phyloP scores from a whole-genome alignment of 2,888 invertebrate species.

The Augiades crinisus region DNA sequence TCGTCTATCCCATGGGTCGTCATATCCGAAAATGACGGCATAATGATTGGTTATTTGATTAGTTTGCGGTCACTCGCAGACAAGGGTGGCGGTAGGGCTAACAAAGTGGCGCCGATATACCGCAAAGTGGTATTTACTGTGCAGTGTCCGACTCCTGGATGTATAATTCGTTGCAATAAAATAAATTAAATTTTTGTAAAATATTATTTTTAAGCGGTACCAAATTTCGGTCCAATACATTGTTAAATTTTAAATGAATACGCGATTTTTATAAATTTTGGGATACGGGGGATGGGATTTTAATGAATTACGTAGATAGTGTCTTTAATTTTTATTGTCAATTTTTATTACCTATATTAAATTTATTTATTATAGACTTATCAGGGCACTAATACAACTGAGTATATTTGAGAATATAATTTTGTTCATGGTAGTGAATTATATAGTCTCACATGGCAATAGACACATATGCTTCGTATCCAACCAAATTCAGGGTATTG shows the following conservation, averaged over 20 bases:
- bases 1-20: constrained; percentile 31
- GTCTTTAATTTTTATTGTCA: background rate
- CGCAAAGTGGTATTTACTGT: constrained; percentile 7
- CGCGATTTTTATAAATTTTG: background rate
- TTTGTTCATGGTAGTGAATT: no score
- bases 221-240: background rate
- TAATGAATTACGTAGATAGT: background rate
- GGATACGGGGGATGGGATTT: background rate
- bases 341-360: no score
- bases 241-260: background rate
- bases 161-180: constrained; percentile 25
- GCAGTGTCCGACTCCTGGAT: constrained; percentile 57
- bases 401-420: no score
- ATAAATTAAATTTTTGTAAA: constrained; percentile 22
- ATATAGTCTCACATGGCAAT: no score
- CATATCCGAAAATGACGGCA: constrained; percentile 63
- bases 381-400: no score
- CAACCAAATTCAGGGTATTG: no score
- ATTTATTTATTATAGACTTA: no score
- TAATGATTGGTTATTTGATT: constrained; percentile 76
- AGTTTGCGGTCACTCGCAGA: constrained; percentile 67
- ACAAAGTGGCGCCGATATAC: constrained; percentile 60
- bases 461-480: no score
- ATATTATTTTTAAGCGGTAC: background rate
- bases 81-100: constrained; percentile 44